A percentile compares a stretch with the other conserved stretches of the same genome.
Conservation (phyloP, 2,113 vertebrate genomes). For the Xiphophorus maculatus region DNA sequence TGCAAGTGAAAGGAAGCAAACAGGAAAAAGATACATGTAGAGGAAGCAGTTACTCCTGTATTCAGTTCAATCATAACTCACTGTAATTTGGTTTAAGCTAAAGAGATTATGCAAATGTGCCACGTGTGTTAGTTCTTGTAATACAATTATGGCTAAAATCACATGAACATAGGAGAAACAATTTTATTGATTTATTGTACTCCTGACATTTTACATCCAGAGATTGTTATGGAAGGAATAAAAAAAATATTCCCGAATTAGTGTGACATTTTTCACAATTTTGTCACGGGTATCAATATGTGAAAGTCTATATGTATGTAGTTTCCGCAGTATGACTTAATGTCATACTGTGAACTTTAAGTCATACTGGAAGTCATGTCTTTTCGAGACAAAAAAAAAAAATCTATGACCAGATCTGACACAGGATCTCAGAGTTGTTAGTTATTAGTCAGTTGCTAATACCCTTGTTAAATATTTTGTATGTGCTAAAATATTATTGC, state of each 20-base stretch:
- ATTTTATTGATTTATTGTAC: slow-evolving; percentile 8
- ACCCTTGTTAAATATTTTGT: neutral
- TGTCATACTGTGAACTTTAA: no score
- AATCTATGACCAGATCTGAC: neutral
- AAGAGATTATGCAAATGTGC: slow-evolving; percentile 62
- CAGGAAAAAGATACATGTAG: neutral
- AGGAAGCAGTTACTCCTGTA: slow-evolving; percentile 29
- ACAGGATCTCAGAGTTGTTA: neutral
- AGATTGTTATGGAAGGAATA: neutral
- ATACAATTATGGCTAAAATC: slow-evolving; percentile 55
- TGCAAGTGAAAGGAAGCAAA: neutral
- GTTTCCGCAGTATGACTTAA: no score
- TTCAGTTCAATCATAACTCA: slow-evolving; percentile 51
- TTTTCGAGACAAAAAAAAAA: neutral
- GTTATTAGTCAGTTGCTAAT: neutral
- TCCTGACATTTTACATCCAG: slow-evolving; percentile 12
- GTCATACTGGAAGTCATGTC: neutral
- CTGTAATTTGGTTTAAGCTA: slow-evolving; percentile 55
- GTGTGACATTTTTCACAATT: neutral
- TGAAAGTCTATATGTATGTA: no score
- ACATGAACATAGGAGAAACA: slow-evolving; percentile 42
- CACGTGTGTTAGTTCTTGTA: slow-evolving; percentile 52
- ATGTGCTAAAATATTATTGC: neutral
- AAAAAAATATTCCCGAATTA: neutral
- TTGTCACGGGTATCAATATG: no score